These are phyloP conservation scores for Lysandra coridon DNA, from an alignment of 2,888 invertebrate species.

Conservation along the genomic window DNA sequence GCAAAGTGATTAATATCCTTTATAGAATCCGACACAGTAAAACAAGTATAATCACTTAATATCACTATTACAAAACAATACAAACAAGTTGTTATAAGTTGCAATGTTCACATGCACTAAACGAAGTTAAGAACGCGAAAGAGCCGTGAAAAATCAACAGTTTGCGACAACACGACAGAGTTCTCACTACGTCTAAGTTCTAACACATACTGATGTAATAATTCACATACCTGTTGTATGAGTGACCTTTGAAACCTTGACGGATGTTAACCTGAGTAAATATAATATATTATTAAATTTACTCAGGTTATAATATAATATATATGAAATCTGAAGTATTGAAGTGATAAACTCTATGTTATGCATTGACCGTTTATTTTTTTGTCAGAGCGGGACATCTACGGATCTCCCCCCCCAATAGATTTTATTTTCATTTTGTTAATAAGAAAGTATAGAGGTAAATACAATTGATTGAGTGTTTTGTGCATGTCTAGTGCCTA, in stretches of 20 bases:
- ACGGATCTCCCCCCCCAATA: too few relatives aligned
- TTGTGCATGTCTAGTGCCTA: too few relatives aligned
- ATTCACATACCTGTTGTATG: slow-evolving; percentile 11
- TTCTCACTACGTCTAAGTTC: background rate
- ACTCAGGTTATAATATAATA: too few relatives aligned
- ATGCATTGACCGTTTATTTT: too few relatives aligned
- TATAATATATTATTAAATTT: too few relatives aligned
- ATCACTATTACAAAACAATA: slow-evolving; percentile 5
- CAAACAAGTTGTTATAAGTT: background rate
- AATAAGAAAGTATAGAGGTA: too few relatives aligned
- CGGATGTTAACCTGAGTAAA: background rate
- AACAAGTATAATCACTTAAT: background rate
- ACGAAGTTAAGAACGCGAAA: background rate
- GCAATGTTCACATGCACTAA: background rate
- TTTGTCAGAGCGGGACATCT: too few relatives aligned
- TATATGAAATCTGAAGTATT: background rate
- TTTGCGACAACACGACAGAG: background rate
- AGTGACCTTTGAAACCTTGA: background rate
- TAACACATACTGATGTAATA: background rate
- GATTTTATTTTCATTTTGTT: too few relatives aligned
- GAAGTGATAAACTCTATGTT: too few relatives aligned
- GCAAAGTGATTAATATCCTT: background rate
- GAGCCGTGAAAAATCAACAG: background rate
- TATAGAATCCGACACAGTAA: background rate
- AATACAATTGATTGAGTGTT: too few relatives aligned